Conservation (phyloP, 2,797 vertebrate species). For the Scarus forsteni region DNA sequence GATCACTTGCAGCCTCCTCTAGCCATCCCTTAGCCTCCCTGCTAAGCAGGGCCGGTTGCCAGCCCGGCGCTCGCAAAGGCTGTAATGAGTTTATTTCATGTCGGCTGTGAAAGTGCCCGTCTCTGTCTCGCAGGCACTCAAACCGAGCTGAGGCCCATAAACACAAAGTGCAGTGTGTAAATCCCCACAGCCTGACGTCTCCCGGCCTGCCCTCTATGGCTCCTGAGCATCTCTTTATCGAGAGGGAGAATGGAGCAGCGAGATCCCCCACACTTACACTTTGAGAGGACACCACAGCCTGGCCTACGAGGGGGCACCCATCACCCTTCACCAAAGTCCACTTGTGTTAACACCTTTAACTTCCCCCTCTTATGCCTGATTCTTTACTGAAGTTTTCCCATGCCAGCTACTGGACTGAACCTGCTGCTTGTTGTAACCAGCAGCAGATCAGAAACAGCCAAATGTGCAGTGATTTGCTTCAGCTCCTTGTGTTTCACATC, state of each 20-base stretch:
- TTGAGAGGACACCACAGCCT: conserved; percentile 32
- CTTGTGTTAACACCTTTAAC: conserved; percentile 38
- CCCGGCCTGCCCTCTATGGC: conserved; percentile 64
- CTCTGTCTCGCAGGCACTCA: conserved; percentile 81
- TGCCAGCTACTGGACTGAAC: conserved; percentile 14
- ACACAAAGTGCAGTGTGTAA: conserved; percentile 83
- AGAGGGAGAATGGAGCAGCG: conserved; percentile 42
- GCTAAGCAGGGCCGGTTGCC: conserved; percentile 71
- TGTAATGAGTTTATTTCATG: conserved; percentile 85
- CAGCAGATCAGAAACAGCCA: conserved; percentile 56
- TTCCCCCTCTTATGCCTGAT: conserved; percentile 24
- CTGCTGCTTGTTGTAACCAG: conserved; percentile 43
- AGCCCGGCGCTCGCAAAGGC: conserved; percentile 67
- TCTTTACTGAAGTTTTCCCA: conserved; percentile 32
- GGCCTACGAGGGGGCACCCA: conserved; percentile 22
- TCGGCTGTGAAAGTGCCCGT: conserved; percentile 81
- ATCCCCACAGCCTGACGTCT: conserved; percentile 71
- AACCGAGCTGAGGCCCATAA: conserved; percentile 81
- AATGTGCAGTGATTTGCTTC: conserved; percentile 43
- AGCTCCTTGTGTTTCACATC: conserved; percentile 60
- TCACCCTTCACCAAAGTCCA: conserved; percentile 32
- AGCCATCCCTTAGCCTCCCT: conserved; percentile 51
- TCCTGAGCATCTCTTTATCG: conserved; percentile 74
- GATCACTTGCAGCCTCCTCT: conserved; percentile 62
- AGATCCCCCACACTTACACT: conserved; percentile 48